These are phyloP conservation scores for Microplitis demolitor DNA, from an alignment of 1,140 invertebrate species.

Conservation along the genomic window DNA sequence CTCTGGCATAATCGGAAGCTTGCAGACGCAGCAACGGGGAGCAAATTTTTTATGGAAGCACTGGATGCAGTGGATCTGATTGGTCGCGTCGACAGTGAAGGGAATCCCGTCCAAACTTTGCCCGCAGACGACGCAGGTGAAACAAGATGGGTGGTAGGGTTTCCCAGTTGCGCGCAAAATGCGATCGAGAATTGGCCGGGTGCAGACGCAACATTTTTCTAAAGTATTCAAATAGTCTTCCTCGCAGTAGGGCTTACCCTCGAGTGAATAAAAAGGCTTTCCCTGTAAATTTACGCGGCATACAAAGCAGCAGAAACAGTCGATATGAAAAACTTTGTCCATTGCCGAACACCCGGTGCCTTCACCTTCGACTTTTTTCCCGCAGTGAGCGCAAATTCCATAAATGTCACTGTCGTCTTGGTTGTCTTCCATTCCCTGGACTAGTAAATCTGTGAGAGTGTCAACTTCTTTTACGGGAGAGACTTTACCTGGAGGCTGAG, in stretches of 20 bases:
- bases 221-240: constrained; percentile 93
- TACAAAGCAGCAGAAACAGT: constrained; percentile 90
- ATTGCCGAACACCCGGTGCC: constrained; percentile 94
- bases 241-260: constrained; percentile 94
- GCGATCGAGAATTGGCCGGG: constrained; percentile 90
- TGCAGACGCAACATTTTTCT: constrained; percentile 97
- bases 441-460: constrained; percentile 83
- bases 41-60: constrained; percentile 99
- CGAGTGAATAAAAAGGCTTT: constrained; percentile 93
- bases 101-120: constrained; percentile 97
- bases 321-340: constrained; percentile 94
- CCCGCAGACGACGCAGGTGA: constrained; percentile 93
- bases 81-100: constrained; percentile 97
- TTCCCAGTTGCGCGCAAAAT: constrained; percentile 96
- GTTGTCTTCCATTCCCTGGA: constrained; percentile 79
- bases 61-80: constrained; percentile 97
- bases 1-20: constrained; percentile 95
- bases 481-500: constrained; percentile 55
- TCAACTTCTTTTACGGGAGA: constrained; percentile 71
- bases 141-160: constrained; percentile 97
- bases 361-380: constrained; percentile 87
- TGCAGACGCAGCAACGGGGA: constrained; percentile 95
- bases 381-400: constrained; percentile 88
- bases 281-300: constrained; percentile 90
- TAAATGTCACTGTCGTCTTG: constrained; percentile 61